phyloP scores from a whole-genome alignment of 37 sponge, comb jelly and placozoan species.

The Agelas oroides region DNA sequence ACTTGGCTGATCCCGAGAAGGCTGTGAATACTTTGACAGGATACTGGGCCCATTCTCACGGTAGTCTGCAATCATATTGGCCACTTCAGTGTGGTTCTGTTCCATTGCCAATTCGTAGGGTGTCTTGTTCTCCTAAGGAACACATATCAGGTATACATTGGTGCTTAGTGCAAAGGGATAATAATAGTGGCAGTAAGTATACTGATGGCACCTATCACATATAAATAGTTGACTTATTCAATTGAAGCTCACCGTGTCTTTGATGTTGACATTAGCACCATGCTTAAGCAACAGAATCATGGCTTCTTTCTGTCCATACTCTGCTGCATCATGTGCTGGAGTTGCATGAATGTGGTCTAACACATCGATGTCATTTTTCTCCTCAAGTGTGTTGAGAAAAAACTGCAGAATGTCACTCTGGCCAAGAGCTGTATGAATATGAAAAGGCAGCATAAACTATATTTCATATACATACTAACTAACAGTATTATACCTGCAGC shows the following conservation, averaged over 20 bases:
- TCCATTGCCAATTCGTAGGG: conserved; percentile 63
- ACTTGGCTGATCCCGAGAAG: not conserved
- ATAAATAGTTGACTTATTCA: too few relatives aligned
- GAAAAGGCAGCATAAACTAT: too few relatives aligned
- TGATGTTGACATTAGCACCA: conserved; percentile 71
- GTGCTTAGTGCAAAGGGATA: too few relatives aligned
- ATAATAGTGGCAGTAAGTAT: too few relatives aligned
- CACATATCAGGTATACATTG: too few relatives aligned
- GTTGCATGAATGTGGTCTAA: conserved; percentile 67
- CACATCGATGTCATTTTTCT: conserved; percentile 44
- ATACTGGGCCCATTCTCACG: conserved; percentile 32
- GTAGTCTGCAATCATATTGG: conserved; percentile 51
- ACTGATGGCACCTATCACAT: too few relatives aligned
- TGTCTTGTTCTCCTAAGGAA: conserved; percentile 63
- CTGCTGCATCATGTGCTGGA: conserved; percentile 88
- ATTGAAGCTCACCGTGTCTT: conserved; percentile 41
- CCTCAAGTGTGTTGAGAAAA: conserved; percentile 57
- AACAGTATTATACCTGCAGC: conserved; percentile 90
- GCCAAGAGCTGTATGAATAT: conserved; percentile 62
- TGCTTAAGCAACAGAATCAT: conserved; percentile 63
- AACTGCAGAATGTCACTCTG: conserved; percentile 62
- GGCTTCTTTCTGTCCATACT: conserved; percentile 60
- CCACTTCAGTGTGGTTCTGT: conserved; percentile 36
- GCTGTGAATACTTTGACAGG: conserved; percentile 40
- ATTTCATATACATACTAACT: too few relatives aligned